Evolutionary conservation across 2,797 vertebrate species (phyloP).

Genomic region (Enteromius anoplus): DNA sequence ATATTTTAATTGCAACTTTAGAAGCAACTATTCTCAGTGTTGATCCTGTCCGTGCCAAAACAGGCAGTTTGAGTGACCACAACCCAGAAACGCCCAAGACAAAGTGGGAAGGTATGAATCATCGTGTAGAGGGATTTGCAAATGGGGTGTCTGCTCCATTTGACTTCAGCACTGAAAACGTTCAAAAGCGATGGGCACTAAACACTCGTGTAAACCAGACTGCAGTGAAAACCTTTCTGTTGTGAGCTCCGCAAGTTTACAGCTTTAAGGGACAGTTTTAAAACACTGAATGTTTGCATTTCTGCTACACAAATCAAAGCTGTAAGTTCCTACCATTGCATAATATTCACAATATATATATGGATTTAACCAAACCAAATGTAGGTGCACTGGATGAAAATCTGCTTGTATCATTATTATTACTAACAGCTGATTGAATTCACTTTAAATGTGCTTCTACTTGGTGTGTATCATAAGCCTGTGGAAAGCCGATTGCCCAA

Average conservation of each 20-base stretch:
- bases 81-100: conserved; percentile 69
- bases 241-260: neutral
- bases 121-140: conserved; percentile 57
- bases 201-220: neutral
- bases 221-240: neutral
- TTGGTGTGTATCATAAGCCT: neutral
- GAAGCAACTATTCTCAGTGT: conserved; percentile 22
- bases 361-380: neutral
- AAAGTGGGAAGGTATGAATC: conserved; percentile 76
- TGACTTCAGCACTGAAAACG: conserved; percentile 62
- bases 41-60: conserved; percentile 19
- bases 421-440: neutral
- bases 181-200: neutral
- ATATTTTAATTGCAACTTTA: conserved; percentile 25
- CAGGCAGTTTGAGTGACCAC: conserved; percentile 62
- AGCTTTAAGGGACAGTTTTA: neutral
- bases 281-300: neutral
- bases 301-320: neutral
- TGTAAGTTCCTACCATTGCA: neutral
- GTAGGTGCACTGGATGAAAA: neutral
- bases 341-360: neutral
- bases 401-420: neutral
- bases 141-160: conserved; percentile 58
- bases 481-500: neutral
- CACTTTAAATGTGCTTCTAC: neutral